Percentiles rank a stretch among this genome's conserved stretches.
These are phyloP conservation scores for Rhingia campestris DNA, from an alignment of 2,888 invertebrate genomes.

Conservation along the genomic window DNA sequence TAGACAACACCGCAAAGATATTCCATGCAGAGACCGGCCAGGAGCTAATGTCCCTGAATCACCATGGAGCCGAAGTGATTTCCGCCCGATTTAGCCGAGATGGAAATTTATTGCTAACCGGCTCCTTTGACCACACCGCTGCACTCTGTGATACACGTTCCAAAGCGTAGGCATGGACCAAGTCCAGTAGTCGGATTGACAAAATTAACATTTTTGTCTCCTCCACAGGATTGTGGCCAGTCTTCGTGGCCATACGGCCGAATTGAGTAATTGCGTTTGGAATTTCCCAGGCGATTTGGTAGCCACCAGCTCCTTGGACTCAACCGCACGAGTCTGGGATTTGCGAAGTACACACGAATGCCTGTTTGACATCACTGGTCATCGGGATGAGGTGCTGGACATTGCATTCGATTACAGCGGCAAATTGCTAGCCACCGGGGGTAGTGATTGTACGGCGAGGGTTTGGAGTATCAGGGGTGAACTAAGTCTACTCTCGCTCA, in stretches of 20 bases:
- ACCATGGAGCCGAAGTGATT: slow-evolving; percentile 90
- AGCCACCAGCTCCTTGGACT: slow-evolving; percentile 88
- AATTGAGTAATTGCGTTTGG: slow-evolving; percentile 88
- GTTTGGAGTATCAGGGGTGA: slow-evolving; percentile 86
- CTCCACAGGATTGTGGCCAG: slow-evolving; percentile 84
- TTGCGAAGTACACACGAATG: slow-evolving; percentile 83
- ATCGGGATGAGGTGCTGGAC: slow-evolving; percentile 89
- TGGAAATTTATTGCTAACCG: slow-evolving; percentile 88
- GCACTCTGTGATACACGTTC: slow-evolving; percentile 89
- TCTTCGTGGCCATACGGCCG: slow-evolving; percentile 86
- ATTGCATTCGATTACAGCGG: slow-evolving; percentile 90
- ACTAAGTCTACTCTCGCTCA: slow-evolving; percentile 85
- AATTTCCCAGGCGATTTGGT: slow-evolving; percentile 87
- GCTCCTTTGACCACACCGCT: slow-evolving; percentile 91
- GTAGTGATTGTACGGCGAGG: slow-evolving; percentile 89
- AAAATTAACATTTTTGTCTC: slow-evolving; percentile 15
- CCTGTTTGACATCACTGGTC: slow-evolving; percentile 85
- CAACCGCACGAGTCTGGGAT: slow-evolving; percentile 89
- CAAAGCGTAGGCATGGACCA: slow-evolving; percentile 83
- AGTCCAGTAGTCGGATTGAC: not conserved
- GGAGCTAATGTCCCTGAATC: slow-evolving; percentile 85
- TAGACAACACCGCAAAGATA: slow-evolving; percentile 89
- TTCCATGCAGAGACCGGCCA: slow-evolving; percentile 88
- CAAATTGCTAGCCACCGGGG: slow-evolving; percentile 88
- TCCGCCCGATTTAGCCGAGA: slow-evolving; percentile 88